phyloP scores from a whole-genome alignment of 35 echinoderm and acorn worm genomes.

The Ophiothrix spiculata region DNA sequence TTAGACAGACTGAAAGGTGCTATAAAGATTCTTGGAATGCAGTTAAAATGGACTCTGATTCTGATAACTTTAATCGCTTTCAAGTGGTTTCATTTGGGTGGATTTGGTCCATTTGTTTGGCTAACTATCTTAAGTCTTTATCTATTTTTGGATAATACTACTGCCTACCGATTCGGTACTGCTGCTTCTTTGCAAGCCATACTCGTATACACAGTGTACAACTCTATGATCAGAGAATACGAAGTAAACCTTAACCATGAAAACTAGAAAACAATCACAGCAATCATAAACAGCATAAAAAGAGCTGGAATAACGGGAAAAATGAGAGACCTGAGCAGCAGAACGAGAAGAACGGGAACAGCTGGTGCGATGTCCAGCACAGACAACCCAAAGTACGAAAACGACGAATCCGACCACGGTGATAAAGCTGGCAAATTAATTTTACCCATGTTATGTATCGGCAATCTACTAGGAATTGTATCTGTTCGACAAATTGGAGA shows the following conservation, averaged over 20 bases:
- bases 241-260: too few species aligned
- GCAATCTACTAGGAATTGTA: neutral
- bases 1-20: neutral
- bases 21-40: neutral
- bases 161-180: neutral
- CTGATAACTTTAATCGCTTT: neutral
- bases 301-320: neutral
- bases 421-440: too few species aligned
- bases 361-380: slow-evolving; percentile 5
- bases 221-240: neutral
- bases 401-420: neutral
- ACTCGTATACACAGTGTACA: neutral
- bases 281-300: neutral
- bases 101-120: neutral
- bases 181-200: neutral
- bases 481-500: neutral
- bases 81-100: neutral
- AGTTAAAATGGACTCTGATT: neutral
- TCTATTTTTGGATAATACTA: neutral
- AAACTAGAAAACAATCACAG: too few species aligned
- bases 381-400: neutral
- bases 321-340: neutral
- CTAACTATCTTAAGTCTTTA: neutral
- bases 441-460: neutral
- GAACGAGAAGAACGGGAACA: neutral